Evolutionary conservation across 2,888 invertebrate genomes (phyloP), one percentile per base, ranked within the genome.

Genomic region (Hemaris fuciformis): DNA sequence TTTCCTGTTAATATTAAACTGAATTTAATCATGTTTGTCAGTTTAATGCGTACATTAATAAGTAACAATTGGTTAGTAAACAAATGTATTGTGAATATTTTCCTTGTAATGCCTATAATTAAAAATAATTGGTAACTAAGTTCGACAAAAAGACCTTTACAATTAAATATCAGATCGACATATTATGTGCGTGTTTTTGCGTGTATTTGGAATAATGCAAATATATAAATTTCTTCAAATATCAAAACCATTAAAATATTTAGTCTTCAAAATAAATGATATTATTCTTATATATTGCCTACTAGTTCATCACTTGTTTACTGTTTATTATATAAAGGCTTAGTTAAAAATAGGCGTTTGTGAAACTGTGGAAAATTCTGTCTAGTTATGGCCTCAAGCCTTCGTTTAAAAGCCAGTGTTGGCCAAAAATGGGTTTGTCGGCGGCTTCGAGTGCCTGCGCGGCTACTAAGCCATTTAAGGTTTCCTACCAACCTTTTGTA

Each of bases 381-480:
- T 72, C 76, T 76, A 70, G 69, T 70, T 74, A 75, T 68, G 69
- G 75, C 61, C 66, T 66, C 71, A 69, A 68, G 66, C 72, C 60
- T 60, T 60, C 48, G 10, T 38, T 60, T 48, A 53, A 60, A 59
- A 59, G 45, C 57, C 59, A 59, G 61, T 45, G 74, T 71, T 73
- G 66, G 72, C 90, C 89, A 83, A 91, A 91, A 90, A 89, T 82
- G 91, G 91, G 31, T 58, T 61, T 66, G 79, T 70, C 66, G 70
- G 75, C 77, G 81, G 76, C 73, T 69, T 75, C 74, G 70, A 79
- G 80, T 81, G 79, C 73, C 72, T 77, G 80, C 80, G 74, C 77
- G 68, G 71, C 73, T 66, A 66, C 77, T 87, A 84, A 76, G 66
- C 91, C 91, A 85, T 91, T 85, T 90, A 91, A 75, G 91, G 91